These are phyloP conservation scores for Drosophila planitibia DNA, from an alignment of 2,888 invertebrate species.

Conservation along the genomic window DNA sequence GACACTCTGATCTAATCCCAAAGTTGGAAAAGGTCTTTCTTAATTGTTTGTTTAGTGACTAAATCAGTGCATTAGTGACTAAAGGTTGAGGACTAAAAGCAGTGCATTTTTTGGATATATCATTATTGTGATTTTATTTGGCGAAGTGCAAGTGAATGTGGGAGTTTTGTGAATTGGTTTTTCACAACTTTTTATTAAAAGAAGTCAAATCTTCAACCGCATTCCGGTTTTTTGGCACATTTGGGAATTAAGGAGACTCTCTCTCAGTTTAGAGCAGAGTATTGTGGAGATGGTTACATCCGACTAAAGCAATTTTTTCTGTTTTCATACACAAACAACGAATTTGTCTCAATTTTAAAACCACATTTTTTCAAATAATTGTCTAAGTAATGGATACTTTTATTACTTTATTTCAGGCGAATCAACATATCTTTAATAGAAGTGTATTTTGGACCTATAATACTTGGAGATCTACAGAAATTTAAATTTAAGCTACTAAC, in stretches of 20 bases:
- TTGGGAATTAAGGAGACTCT: neutral
- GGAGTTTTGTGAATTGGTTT: neutral
- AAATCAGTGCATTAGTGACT: neutral
- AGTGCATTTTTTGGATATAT: neutral
- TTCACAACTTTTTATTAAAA: neutral
- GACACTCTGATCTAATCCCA: neutral
- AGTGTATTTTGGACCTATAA: conserved; percentile 62
- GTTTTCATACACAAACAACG: neutral
- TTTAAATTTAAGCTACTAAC: conserved; percentile 63
- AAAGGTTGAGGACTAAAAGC: neutral
- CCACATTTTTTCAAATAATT: neutral
- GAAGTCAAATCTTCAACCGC: neutral
- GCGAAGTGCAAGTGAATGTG: neutral
- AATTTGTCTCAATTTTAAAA: conserved; percentile 1
- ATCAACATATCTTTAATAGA: conserved; percentile 83
- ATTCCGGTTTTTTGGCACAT: neutral
- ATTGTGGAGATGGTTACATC: neutral
- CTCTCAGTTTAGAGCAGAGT: neutral
- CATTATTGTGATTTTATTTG: neutral
- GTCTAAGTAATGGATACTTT: conserved; percentile 6
- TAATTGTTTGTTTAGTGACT: neutral
- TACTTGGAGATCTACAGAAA: conserved; percentile 69
- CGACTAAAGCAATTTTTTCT: neutral
- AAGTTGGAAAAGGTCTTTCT: neutral
- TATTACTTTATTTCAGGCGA: conserved; percentile 79